phyloP scores from a whole-genome alignment of 2,797 vertebrate species.

The Cygnus olor region DNA sequence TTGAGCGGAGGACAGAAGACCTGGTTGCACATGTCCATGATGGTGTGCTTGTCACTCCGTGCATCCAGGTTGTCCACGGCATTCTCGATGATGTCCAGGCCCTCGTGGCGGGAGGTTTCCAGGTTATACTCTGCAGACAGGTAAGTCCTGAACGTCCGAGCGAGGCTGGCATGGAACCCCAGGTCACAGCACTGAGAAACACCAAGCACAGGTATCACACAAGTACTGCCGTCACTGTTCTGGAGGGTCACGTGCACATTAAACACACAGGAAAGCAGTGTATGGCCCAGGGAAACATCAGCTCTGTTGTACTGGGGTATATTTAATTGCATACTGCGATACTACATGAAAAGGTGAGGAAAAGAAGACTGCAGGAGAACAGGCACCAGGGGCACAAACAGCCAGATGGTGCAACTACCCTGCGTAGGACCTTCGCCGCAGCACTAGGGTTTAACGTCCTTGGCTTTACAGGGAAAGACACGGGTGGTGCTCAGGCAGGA shows the following conservation, averaged over 20 bases:
- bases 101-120: conserved; percentile 96
- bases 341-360: background rate
- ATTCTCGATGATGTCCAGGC: conserved; percentile 92
- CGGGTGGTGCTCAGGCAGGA: background rate
- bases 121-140: conserved; percentile 97
- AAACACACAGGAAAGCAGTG: background rate
- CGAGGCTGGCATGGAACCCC: conserved; percentile 94
- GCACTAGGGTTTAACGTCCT: background rate
- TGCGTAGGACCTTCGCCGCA: accelerated
- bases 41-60: conserved; percentile 94
- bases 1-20: conserved; percentile 96
- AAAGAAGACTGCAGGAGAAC: background rate
- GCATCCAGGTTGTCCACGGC: conserved; percentile 94
- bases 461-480: background rate
- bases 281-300: background rate
- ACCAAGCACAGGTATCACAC: background rate
- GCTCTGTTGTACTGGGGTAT: accelerated
- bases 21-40: conserved; percentile 96
- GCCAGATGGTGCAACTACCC: background rate
- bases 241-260: background rate
- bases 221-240: background rate
- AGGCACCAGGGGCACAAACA: background rate
- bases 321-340: background rate
- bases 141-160: conserved; percentile 94
- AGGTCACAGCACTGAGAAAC: conserved; percentile 91